phyloP scores from a whole-genome alignment of 2,797 vertebrate genomes.

The Typhlichthys subterraneus region DNA sequence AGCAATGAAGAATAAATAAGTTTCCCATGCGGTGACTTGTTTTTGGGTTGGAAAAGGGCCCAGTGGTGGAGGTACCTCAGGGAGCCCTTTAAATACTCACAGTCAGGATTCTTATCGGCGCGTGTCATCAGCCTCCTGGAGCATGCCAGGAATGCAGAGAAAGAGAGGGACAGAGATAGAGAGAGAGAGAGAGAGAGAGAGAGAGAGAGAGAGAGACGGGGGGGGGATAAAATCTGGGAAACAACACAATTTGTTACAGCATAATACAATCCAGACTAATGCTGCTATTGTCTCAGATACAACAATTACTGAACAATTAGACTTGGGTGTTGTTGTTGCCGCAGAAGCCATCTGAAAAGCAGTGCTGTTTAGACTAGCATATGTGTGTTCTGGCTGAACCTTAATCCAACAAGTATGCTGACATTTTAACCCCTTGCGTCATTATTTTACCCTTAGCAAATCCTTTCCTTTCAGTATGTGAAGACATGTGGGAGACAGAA shows the following conservation, averaged over 20 bases:
- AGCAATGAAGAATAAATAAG: slow-evolving; percentile 6
- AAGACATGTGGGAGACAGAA: slow-evolving; percentile 4
- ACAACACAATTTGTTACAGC: slow-evolving; percentile 10
- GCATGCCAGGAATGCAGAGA: slow-evolving; percentile 58
- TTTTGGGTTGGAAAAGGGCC: slow-evolving; percentile 28
- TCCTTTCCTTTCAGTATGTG: not conserved
- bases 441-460: slow-evolving; percentile 8
- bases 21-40: slow-evolving; percentile 14
- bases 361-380: slow-evolving; percentile 8
- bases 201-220: slow-evolving; percentile 19
- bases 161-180: slow-evolving; percentile 4
- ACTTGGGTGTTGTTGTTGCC: not conserved
- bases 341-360: slow-evolving; percentile 1
- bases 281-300: not conserved
- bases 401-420: slow-evolving; percentile 8
- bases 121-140: slow-evolving; percentile 47
- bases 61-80: slow-evolving; percentile 24
- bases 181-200: slow-evolving; percentile 8
- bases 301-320: slow-evolving; percentile 13
- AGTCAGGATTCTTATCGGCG: slow-evolving; percentile 42
- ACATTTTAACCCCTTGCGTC: slow-evolving; percentile 23
- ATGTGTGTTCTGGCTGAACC: not conserved
- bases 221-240: slow-evolving; percentile 12
- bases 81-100: slow-evolving; percentile 39
- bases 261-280: slow-evolving; percentile 15